Base-by-base conservation (phyloP, 2,797 vertebrate genomes). In the Dipus sagitta region DNA sequence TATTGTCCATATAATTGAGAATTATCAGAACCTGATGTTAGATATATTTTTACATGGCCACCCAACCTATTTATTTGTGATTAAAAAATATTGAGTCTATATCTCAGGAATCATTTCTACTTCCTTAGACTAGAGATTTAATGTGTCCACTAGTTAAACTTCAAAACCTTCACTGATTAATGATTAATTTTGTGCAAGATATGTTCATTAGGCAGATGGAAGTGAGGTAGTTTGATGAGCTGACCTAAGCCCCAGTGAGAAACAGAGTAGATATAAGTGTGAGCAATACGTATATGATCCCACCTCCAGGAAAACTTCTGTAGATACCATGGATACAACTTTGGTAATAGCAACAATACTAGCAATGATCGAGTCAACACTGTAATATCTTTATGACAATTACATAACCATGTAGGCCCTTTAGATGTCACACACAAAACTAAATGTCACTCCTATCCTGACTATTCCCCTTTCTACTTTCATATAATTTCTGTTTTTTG, bases 11-110 rank as follows among this genome's bases (percentile, higher is more conserved):
- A 91, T 80, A 80, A 52, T 10, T 86, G 82, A 38, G 21, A 86
- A 42, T 82, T 74, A 62, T 72, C 42, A 64, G 24, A 32, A 83
- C 23, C 34, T 4, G 24, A 34, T 0, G n/a, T 93, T 88, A 86
- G 47, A 82, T 65, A 32, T 52, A 76, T 64, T 90, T 86, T 95
- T 86, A 58, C 2, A 23, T 71, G 86, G 75, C 83, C 38, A 90
- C 94, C 34, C 23, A 24, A 92, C 81, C 6, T 86, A 72, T 64
- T 86, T 88, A 71, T 15, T 54, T 80, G 62, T 62, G 10, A 23
- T 91, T 81, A 86, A 76, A 71, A 86, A 60, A 80, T 34, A 70
- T 38, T 64, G 64, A 92, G 2, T 79, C 78, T 42, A 76, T 11
- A 82, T 72, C 12, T 3, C 4, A 78, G 67, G 71, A 92, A 38